Evolutionary conservation across 1,140 invertebrate genomes (phyloP).

Genomic region (Drosophila sucinea): DNA sequence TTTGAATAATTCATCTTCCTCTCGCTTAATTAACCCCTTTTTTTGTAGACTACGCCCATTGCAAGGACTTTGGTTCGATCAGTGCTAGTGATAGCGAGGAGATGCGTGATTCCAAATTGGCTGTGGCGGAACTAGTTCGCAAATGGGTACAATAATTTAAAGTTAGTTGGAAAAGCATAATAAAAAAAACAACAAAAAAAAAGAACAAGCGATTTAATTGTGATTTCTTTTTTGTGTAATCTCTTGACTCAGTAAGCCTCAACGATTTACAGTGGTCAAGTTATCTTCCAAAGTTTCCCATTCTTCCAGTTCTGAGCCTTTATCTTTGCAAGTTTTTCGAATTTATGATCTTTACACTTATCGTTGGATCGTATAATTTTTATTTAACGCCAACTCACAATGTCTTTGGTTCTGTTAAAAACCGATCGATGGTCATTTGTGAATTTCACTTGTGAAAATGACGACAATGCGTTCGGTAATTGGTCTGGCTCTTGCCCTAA

Average conservation of each 20-base stretch:
- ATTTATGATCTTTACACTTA: conserved; percentile 54
- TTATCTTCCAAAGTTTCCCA: conserved; percentile 17
- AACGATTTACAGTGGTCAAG: conserved; percentile 29
- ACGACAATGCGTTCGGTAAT: conserved; percentile 48
- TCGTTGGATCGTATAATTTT: conserved; percentile 25
- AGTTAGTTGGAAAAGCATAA: background rate
- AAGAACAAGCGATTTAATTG: background rate
- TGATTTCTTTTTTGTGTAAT: conserved; percentile 23
- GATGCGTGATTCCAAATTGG: conserved; percentile 82
- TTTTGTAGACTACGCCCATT: conserved; percentile 86
- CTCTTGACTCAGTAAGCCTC: background rate
- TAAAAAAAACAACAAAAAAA: background rate
- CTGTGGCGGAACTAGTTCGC: conserved; percentile 65
- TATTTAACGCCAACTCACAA: conserved; percentile 38
- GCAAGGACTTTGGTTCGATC: conserved; percentile 86
- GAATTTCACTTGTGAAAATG: conserved; percentile 57
- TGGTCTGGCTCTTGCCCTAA: conserved; percentile 36
- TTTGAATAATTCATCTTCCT: background rate
- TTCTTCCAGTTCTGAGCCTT: conserved; percentile 23
- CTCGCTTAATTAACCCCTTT: background rate
- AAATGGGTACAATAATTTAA: conserved; percentile 65
- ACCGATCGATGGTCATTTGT: conserved; percentile 6
- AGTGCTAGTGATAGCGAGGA: conserved; percentile 83
- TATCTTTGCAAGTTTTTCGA: conserved; percentile 55
- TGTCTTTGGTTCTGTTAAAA: conserved; percentile 37